Base-by-base conservation (phyloP, 2,888 invertebrate genomes). In the Stomorhina lunata region DNA sequence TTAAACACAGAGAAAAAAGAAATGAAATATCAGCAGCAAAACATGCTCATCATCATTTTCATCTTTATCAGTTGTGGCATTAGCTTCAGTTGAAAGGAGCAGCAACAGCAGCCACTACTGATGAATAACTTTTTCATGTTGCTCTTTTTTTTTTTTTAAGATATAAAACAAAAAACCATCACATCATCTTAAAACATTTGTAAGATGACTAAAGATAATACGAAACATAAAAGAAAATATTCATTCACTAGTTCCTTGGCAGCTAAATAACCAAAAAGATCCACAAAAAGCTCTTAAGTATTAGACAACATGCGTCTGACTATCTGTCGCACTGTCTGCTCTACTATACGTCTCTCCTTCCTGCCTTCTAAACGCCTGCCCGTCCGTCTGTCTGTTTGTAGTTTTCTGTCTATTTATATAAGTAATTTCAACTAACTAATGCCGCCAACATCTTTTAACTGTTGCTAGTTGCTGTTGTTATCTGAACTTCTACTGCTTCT, bases 61-160 rank as follows among this genome's bases (percentile, higher is more conserved):
- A 43, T 80, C 37, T 63, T 75, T 68, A 55, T 80, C 77, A 72
- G 68, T 37, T 69, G 68, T 69, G 68, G 73, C 75, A 61, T 45
- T 20, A 57, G 22, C 65, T 57, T 29, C 55, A 72, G 27, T 53
- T 63, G 7, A 53, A 45, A 63, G 15, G n/a, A n/a, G n/a, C n/a
- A n/a, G n/a, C n/a, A n/a, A n/a, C n/a, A n/a, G n/a, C n/a, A n/a
- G n/a, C n/a, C n/a, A n/a, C n/a, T 40, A 2, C 27, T 53, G 61
- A 37, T 61, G 27, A 37, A 48, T 5, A 59, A 68, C 53, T 34
- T 69, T 63, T 72, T 48, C 65, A 22, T 59, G 55, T 72, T 57
- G 59, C 48, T 45, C n/a, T 25, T 71, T 53, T 10, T 22, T n/a
- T 12, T 17, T 48, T 45, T 48, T 10, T 12, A 63, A 78, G 55